Evolutionary conservation across 1,140 invertebrate genomes (phyloP), one percentile per base, ranked within the genome.

Genomic region (Chrysomallon squamiferum): DNA sequence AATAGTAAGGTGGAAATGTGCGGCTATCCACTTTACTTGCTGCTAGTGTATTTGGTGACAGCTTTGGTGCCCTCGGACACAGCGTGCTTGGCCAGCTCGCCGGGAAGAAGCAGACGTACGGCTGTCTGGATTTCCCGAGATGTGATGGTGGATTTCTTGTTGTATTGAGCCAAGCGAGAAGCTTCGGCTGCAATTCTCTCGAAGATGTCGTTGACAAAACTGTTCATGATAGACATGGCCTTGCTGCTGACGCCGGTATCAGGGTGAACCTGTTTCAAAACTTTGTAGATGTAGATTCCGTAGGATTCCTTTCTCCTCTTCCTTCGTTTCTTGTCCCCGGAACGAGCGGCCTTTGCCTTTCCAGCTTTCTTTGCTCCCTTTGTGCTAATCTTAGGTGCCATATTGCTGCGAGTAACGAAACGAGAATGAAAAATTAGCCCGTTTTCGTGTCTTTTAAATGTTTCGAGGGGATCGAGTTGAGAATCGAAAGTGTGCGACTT

Each of bases 261-360:
- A 2, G 90, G 90, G 79, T 91, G 91, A 84, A 91, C 90, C 77
- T 91, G 89, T 72, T 91, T 90, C 75, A 93, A 74, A 18, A 93
- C 86, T 74, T 91, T 92, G 83, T 90, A 90, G n/a, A 91, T 87
- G 82, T 92, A 92, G 60, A 90, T 89, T 0, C 88, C 88, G 86
- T 91, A 93, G 64, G 86, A 89, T 76, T 92, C 88, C 85, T 90
- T 90, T 85, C 88, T 88, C 82, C 50, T 73, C 52, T 66, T 72
- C 56, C 52, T 65, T 52, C 49, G 68, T 35, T 74, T 76, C 60
- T 76, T 74, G 43, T 72, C 69, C 15, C 68, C 68, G 20, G 68
- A 59, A n/a, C 69, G 52, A 15, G 52, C 57, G 43, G 62, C 62
- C 49, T 74, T 74, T 1, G 56, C 45, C 56, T 77, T 76, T 6